Base-by-base conservation (phyloP, 1,140 invertebrate species). In the Drosophila watanabei region DNA sequence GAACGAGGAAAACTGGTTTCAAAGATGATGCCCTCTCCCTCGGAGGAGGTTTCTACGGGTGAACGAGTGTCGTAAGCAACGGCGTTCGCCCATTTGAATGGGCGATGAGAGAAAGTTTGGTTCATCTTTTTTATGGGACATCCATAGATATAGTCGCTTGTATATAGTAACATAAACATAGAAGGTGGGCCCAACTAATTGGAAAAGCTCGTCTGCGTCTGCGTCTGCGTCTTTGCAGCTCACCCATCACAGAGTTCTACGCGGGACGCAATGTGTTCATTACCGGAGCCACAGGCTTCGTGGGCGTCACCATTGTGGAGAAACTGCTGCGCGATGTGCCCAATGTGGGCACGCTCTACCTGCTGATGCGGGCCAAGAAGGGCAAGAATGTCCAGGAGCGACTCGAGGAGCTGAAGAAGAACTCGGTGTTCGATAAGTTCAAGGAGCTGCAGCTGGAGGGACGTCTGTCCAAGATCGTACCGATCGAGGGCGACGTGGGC, bases 271-370 rank as follows among this genome's bases (percentile, higher is more conserved):
- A 95, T 89, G 94, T 96, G 16, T 97, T 98, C 77, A 95, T 96
- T 48, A 96, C 96, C 18, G 96, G 97, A 4, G 97, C 96, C 80
- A 97, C 95, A 4, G 97, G 95, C 63, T 98, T 98, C 89, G 94
- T 98, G 64, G 97, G 97, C n/a, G 95, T 98, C 82, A 97, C 97
- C 64, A 94, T 99, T 10, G 95, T 99, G 0, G 98, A 99, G 92
- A 99, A 98, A 93, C 94, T 99, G 14, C 92, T 99, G 1, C 94
- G 98, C 65, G 96, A 95, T 45, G 96, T 97, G 82, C 96, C 97
- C 0, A 95, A 96, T 51, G 91, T 97, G 41, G 95, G 95, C 37
- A 96, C 94, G 52, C 95, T 99, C 49, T 99, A 98, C 91, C 80
- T 98, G 32, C 93, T 99, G 1, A 95, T 98, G 93, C 94, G 98